phyloP scores from a whole-genome alignment of 2,797 vertebrate species.

The Sebastes elongatus region DNA sequence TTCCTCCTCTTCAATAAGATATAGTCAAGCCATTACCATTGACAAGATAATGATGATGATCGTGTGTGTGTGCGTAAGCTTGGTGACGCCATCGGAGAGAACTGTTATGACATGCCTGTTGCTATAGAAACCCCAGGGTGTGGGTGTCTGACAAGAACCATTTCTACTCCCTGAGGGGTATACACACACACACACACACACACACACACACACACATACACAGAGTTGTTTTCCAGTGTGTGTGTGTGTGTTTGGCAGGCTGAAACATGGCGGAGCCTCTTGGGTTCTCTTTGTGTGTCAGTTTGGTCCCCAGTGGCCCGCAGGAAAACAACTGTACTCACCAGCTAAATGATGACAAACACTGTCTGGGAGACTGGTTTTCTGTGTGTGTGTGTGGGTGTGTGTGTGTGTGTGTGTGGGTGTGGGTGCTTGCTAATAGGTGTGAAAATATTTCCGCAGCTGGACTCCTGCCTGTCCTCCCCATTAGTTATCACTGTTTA shows the following conservation, averaged over 20 bases:
- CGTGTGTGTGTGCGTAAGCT: neutral
- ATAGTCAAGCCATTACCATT: neutral
- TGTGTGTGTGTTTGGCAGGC: conserved; percentile 48
- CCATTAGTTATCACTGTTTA: neutral
- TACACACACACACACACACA: neutral
- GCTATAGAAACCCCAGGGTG: conserved; percentile 61
- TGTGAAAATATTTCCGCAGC: neutral
- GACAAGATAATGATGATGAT: conserved; percentile 29
- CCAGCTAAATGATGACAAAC: conserved; percentile 63
- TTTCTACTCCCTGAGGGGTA: conserved; percentile 29
- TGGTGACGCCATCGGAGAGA: conserved; percentile 45
- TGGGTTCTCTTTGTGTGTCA: conserved; percentile 54
- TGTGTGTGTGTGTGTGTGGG: neutral
- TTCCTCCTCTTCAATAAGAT: neutral
- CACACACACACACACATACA: conserved; percentile 18
- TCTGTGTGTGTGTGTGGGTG: neutral
- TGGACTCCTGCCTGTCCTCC: neutral
- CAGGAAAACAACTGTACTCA: conserved; percentile 75
- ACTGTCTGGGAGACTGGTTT: conserved; percentile 24
- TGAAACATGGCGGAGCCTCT: conserved; percentile 54
- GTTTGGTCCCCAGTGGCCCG: conserved; percentile 22
- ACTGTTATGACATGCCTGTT: conserved; percentile 75
- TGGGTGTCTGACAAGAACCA: conserved; percentile 50
- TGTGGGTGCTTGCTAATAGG: neutral
- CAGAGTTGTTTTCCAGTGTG: conserved; percentile 44